Evolutionary conservation across 2,888 invertebrate species (phyloP).

Genomic region (Anorthoa munda): DNA sequence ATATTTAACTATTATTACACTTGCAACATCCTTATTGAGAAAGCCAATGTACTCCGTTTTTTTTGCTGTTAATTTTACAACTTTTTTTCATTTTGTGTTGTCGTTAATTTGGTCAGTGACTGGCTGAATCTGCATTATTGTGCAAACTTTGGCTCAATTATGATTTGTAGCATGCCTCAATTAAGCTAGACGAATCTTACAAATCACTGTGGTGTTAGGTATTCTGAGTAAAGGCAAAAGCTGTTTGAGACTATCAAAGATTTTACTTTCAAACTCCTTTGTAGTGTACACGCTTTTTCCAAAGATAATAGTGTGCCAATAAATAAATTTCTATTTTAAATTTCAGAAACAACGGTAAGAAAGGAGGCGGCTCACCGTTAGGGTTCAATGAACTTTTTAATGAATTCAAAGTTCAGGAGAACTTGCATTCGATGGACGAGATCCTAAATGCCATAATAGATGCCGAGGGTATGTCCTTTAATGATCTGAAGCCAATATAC

Average conservation of each 20-base stretch:
- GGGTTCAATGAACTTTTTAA: constrained; percentile 97
- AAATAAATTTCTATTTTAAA: not conserved
- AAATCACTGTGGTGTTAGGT: constrained; percentile 25
- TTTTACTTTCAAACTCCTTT: constrained; percentile 11
- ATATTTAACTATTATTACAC: constrained; percentile 69
- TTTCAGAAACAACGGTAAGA: constrained; percentile 91
- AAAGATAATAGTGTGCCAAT: not conserved
- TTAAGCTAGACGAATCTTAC: constrained; percentile 30
- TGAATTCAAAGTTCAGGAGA: constrained; percentile 96
- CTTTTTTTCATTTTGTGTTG: constrained; percentile 21
- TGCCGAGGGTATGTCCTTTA: constrained; percentile 98
- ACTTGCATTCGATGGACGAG: constrained; percentile 96
- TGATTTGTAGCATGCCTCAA: constrained; percentile 20
- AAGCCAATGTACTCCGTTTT: constrained; percentile 53
- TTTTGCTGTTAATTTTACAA: constrained; percentile 33
- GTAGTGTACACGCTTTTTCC: not conserved
- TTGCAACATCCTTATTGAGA: constrained; percentile 68
- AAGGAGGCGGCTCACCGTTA: constrained; percentile 94
- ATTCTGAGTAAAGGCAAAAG: not conserved
- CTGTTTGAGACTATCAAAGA: not conserved
- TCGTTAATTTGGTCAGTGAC: constrained; percentile 46
- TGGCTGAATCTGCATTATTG: constrained; percentile 20
- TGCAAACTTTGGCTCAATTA: constrained; percentile 43
- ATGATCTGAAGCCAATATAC: constrained; percentile 97
- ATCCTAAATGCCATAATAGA: constrained; percentile 97